These are phyloP conservation scores for Rhea pennata DNA, from an alignment of 2,113 vertebrate species.

Conservation along the genomic window DNA sequence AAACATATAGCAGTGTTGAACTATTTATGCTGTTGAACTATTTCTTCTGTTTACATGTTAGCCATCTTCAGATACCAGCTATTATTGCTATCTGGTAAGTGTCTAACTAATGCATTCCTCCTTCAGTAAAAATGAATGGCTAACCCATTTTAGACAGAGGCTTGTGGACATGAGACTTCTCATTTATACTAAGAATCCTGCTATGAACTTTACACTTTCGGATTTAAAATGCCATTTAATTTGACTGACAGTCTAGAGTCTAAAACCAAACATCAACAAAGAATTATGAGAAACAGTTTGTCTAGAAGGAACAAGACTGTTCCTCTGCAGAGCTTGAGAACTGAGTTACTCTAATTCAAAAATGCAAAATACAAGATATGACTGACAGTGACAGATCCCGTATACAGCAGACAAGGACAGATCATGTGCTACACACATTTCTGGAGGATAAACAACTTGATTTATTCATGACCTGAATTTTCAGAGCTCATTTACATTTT, in stretches of 20 bases:
- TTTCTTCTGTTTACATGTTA: background rate
- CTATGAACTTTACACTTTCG: background rate
- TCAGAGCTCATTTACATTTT: constrained; percentile 15
- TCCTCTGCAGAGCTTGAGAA: background rate
- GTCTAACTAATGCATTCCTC: background rate
- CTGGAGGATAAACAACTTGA: background rate
- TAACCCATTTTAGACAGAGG: background rate
- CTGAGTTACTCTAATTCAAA: background rate
- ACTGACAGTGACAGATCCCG: background rate
- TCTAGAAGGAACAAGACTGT: background rate
- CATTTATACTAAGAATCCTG: background rate
- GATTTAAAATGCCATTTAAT: background rate
- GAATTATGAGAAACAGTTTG: background rate
- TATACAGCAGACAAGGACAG: background rate
- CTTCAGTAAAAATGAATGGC: background rate
- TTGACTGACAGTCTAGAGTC: background rate
- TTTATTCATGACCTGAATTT: constrained; percentile 38
- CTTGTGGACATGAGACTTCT: background rate
- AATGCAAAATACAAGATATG: background rate
- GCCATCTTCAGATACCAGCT: background rate
- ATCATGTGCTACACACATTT: background rate
- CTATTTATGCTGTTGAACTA: too few species aligned
- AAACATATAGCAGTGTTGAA: background rate
- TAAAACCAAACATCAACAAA: background rate
- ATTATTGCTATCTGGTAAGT: background rate